Conservation (phyloP, 2,888 invertebrate species). For the Tubulanus polymorphus region DNA sequence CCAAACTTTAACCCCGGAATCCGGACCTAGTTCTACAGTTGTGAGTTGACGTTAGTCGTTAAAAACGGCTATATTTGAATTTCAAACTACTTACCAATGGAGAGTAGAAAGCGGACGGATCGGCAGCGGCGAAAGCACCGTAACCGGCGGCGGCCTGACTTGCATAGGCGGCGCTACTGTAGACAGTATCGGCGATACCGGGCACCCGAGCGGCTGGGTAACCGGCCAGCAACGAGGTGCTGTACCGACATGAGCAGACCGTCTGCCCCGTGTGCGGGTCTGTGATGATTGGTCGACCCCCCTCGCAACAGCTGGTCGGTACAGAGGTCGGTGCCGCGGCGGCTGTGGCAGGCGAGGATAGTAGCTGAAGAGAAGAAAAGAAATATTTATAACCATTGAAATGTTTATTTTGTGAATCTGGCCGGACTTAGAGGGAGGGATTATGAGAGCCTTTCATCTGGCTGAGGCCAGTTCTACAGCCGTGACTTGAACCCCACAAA, state of each 20-base stretch:
- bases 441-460: too few relatives aligned
- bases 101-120: constrained; percentile 88
- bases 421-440: too few relatives aligned
- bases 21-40: neutral
- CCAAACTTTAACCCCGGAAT: neutral
- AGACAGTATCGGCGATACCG: constrained; percentile 55
- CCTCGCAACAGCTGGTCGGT: constrained; percentile 71
- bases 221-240: constrained; percentile 67
- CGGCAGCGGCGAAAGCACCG: constrained; percentile 48
- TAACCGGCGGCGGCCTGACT: constrained; percentile 36
- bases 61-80: neutral
- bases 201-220: constrained; percentile 65
- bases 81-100: constrained; percentile 75
- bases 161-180: constrained; percentile 42
- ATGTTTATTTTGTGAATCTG: too few relatives aligned
- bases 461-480: too few relatives aligned
- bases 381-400: too few relatives aligned
- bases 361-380: constrained; percentile 20
- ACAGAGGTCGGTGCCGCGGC: constrained; percentile 27
- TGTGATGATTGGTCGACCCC: constrained; percentile 63
- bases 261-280: constrained; percentile 50
- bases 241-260: constrained; percentile 65
- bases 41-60: neutral
- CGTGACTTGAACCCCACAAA: too few relatives aligned
- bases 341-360: too few relatives aligned